phyloP scores from a whole-genome alignment of 2,888 invertebrate species.

The Cyclophora albipunctata region DNA sequence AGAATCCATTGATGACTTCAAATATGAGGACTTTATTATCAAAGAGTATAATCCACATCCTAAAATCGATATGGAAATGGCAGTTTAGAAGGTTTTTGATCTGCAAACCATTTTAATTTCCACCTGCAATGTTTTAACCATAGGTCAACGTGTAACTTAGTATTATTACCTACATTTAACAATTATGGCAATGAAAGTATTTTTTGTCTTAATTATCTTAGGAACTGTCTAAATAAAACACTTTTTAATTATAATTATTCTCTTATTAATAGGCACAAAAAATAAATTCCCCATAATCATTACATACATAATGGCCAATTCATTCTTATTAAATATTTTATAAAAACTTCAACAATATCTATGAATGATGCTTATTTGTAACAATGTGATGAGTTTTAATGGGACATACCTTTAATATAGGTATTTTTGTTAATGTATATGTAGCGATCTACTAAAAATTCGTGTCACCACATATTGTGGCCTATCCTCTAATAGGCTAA shows the following conservation, averaged over 20 bases:
- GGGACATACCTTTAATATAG: too few relatives aligned
- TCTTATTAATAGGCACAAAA: slow-evolving; percentile 38
- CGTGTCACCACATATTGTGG: too few relatives aligned
- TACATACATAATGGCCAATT: slow-evolving; percentile 42
- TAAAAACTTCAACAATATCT: slow-evolving; percentile 7
- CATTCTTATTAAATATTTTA: slow-evolving; percentile 28
- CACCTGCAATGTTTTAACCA: neutral
- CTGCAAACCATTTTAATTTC: neutral
- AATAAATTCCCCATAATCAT: slow-evolving; percentile 46
- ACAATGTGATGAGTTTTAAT: too few relatives aligned
- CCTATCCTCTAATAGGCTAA: too few relatives aligned
- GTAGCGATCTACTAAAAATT: too few relatives aligned
- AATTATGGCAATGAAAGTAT: neutral
- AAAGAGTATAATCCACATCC: slow-evolving; percentile 90
- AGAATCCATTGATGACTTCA: slow-evolving; percentile 89
- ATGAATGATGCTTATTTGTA: neutral
- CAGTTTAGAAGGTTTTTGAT: slow-evolving; percentile 59
- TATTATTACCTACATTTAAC: too few relatives aligned
- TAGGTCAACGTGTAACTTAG: neutral
- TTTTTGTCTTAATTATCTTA: neutral
- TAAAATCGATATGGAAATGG: slow-evolving; percentile 95
- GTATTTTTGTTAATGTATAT: too few relatives aligned
- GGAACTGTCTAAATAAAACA: too few relatives aligned
- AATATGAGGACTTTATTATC: slow-evolving; percentile 88
- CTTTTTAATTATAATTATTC: slow-evolving; percentile 15